Evolutionary conservation across 2,113 vertebrate genomes (phyloP).

Genomic region (Gila orcuttii): DNA sequence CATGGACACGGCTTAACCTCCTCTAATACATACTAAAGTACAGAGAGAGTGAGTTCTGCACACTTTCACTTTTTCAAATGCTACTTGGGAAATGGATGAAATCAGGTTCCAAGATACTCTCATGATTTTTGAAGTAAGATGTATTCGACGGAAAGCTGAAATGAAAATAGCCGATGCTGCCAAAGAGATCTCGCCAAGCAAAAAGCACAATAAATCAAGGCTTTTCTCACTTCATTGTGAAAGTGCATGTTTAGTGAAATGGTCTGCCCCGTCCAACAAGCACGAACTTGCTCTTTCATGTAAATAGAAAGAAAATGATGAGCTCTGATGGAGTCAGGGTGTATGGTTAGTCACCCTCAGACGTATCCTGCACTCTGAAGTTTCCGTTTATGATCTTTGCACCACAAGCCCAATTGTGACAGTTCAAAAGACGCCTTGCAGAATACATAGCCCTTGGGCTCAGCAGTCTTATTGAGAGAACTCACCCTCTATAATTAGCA

Average conservation of each 20-base stretch:
- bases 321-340: conserved; percentile 54
- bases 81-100: conserved; percentile 40
- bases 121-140: conserved; percentile 34
- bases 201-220: conserved; percentile 28
- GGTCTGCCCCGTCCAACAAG: conserved; percentile 5
- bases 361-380: conserved; percentile 74
- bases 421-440: conserved; percentile 74
- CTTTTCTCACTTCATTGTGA: conserved; percentile 25
- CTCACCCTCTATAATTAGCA: conserved; percentile 63
- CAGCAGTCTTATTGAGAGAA: conserved; percentile 52
- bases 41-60: conserved; percentile 45
- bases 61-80: conserved; percentile 58
- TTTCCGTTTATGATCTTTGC: conserved; percentile 77
- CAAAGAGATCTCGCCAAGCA: neutral
- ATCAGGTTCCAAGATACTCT: conserved; percentile 36
- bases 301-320: conserved; percentile 33
- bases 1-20: conserved; percentile 75
- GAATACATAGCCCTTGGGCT: conserved; percentile 68
- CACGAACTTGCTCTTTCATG: conserved; percentile 23
- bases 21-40: conserved; percentile 62
- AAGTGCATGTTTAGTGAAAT: conserved; percentile 29
- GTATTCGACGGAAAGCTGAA: conserved; percentile 7
- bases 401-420: conserved; percentile 66
- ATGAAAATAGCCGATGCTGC: conserved; percentile 4
- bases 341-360: conserved; percentile 68